Conservation (phyloP, 2,888 invertebrate species). For the Allacma fusca region DNA sequence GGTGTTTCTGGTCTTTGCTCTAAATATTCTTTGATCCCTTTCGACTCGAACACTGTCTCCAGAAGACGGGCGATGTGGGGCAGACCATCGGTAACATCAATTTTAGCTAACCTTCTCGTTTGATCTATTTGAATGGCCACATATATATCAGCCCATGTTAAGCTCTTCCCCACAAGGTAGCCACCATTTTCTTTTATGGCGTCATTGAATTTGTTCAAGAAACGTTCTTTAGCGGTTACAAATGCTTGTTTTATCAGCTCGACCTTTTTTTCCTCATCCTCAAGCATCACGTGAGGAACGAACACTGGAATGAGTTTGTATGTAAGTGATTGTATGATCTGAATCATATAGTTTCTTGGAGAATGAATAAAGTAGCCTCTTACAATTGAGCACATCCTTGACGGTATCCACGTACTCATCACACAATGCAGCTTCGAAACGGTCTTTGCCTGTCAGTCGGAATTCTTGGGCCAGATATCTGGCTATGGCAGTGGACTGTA, state of each 20-base stretch:
- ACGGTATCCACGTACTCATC: conserved; percentile 48
- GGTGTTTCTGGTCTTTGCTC: neutral
- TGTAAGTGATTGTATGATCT: no score
- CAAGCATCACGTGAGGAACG: neutral
- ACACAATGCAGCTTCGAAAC: conserved; percentile 50
- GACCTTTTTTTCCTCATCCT: neutral
- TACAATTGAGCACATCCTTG: conserved; percentile 30
- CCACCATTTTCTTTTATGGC: neutral
- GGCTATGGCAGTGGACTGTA: conserved; percentile 59
- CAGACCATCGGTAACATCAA: no score
- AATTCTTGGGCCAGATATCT: conserved; percentile 59
- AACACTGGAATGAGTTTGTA: neutral
- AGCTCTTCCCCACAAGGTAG: conserved; percentile 33
- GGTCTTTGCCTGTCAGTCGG: conserved; percentile 47
- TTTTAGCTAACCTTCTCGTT: no score
- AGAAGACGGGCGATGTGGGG: neutral
- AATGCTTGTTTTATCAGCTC: neutral
- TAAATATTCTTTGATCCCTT: neutral
- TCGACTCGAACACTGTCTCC: neutral
- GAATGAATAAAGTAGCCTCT: no score
- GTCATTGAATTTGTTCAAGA: neutral
- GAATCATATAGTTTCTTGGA: no score
- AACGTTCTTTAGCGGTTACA: neutral
- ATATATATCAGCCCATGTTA: conserved; percentile 50
- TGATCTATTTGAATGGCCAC: no score